Percentiles rank a stretch among this genome's conserved stretches.
Conservation (phyloP, 2,797 vertebrate species). For the Phylloscopus collybita region DNA sequence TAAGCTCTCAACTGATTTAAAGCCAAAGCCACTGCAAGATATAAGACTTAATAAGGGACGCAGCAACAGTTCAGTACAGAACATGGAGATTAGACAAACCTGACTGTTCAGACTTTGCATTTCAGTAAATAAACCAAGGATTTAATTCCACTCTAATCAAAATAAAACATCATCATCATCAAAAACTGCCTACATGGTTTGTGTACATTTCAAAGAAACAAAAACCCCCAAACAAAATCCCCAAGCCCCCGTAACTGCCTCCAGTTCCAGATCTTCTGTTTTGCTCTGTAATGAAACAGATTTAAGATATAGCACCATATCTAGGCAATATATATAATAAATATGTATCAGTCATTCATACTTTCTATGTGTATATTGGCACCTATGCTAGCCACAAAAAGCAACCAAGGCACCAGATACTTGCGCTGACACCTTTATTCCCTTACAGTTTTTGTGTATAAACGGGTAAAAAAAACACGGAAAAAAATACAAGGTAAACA, state of each 20-base stretch:
- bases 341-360: neutral
- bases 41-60: neutral
- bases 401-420: neutral
- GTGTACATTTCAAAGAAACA: neutral
- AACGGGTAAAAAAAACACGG: neutral
- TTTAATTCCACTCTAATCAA: neutral
- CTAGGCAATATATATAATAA: neutral
- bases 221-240: neutral
- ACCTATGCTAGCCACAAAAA: neutral
- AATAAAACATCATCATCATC: neutral
- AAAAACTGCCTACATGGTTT: neutral
- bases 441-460: neutral
- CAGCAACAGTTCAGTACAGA: neutral
- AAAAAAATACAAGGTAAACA: neutral
- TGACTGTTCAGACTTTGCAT: neutral
- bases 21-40: conserved; percentile 12
- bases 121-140: neutral
- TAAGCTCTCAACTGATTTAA: conserved; percentile 58
- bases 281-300: neutral
- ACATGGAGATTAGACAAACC: neutral
- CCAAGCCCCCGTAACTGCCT: neutral
- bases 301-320: neutral
- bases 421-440: neutral
- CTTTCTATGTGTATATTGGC: neutral
- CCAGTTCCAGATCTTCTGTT: neutral